phyloP scores from a whole-genome alignment of 2,113 vertebrate species.

The Notechis scutatus region DNA sequence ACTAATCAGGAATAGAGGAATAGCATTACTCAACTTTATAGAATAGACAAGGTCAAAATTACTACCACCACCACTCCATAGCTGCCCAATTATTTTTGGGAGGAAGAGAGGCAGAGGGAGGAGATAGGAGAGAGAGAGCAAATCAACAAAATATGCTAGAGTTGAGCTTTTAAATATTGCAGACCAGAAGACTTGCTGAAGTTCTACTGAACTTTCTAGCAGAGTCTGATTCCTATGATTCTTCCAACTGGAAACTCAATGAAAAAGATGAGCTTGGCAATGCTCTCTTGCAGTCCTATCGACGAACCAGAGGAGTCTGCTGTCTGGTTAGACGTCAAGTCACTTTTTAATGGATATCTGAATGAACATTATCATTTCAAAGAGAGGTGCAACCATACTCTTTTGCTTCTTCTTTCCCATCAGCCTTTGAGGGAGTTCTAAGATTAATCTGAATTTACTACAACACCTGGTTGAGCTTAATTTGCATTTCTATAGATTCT shows the following conservation, averaged over 20 bases:
- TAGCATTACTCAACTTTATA: not conserved
- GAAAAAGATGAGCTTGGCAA: conserved; percentile 45
- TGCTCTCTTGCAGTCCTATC: conserved; percentile 58
- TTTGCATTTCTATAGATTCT: not conserved
- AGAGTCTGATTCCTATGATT: conserved; percentile 69
- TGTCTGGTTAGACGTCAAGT: conserved; percentile 58
- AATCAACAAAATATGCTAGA: not conserved
- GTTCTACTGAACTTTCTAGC: conserved; percentile 57
- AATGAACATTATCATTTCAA: not conserved
- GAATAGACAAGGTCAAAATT: not conserved
- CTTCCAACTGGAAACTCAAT: conserved; percentile 60
- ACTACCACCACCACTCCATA: not conserved
- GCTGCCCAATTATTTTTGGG: conserved; percentile 34
- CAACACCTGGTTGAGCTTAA: not conserved
- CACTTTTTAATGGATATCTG: conserved; percentile 21
- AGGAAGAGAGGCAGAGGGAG: not conserved
- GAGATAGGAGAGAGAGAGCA: not conserved
- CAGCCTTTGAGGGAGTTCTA: not conserved
- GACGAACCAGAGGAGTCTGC: conserved; percentile 31
- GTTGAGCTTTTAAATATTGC: conserved; percentile 44
- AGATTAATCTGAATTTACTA: not conserved
- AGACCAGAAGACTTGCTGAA: conserved; percentile 52
- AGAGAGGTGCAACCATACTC: not conserved
- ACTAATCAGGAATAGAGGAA: not conserved
- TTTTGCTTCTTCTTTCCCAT: not conserved